phyloP scores from a whole-genome alignment of 2,888 invertebrate genomes.

The Malacosoma neustria region DNA sequence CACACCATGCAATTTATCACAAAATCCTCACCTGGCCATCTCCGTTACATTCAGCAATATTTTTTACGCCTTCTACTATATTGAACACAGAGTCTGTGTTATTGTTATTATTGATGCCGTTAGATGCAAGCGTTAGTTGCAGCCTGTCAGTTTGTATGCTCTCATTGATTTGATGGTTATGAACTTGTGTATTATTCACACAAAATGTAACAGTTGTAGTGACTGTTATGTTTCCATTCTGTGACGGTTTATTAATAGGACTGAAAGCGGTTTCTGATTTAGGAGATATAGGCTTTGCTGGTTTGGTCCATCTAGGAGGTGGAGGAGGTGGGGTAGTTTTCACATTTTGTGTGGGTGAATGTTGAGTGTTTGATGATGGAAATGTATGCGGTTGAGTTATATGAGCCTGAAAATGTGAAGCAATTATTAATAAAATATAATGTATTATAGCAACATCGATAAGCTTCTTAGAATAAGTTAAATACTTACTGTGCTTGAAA shows the following conservation, averaged over 20 bases:
- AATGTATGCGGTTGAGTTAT: constrained; percentile 72
- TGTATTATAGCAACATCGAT: background rate
- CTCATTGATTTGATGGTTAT: constrained; percentile 69
- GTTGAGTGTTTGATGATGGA: constrained; percentile 50
- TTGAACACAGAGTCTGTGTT: constrained; percentile 48
- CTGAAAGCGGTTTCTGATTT: constrained; percentile 54
- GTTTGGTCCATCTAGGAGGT: constrained; percentile 90
- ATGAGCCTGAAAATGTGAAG: constrained; percentile 70
- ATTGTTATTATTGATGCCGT: constrained; percentile 61
- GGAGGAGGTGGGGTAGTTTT: constrained; percentile 86
- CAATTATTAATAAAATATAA: constrained; percentile 36
- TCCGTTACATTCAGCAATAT: constrained; percentile 46
- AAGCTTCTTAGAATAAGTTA: background rate
- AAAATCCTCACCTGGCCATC: constrained; percentile 55
- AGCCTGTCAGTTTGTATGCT: constrained; percentile 61
- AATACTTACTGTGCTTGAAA: constrained; percentile 71
- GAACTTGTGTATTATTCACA: constrained; percentile 76
- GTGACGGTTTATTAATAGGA: constrained; percentile 62
- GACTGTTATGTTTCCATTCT: constrained; percentile 84
- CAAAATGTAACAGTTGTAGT: constrained; percentile 92
- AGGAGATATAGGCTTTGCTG: constrained; percentile 71
- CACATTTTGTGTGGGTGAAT: constrained; percentile 49
- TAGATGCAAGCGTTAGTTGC: constrained; percentile 73
- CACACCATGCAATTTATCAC: background rate
- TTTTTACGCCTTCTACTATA: constrained; percentile 44